Conservation (phyloP, 2,888 invertebrate genomes). For the Pilophorus perplexus region DNA sequence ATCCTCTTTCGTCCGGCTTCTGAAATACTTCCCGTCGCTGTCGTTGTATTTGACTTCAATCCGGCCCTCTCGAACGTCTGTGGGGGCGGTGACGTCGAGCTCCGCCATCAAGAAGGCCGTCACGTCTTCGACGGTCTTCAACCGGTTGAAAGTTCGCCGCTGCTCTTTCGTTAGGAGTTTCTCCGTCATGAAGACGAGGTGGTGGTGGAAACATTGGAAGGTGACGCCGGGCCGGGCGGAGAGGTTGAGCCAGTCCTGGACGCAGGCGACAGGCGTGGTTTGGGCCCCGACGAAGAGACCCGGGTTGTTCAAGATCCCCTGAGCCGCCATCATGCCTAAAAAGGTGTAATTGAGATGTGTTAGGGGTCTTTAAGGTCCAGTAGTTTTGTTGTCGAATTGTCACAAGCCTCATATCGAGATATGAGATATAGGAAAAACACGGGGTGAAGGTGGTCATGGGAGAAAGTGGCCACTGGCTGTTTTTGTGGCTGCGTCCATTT, state of each 20-base stretch:
- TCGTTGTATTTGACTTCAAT: slow-evolving; percentile 18
- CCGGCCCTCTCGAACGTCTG: not conserved
- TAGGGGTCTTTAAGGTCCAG: too few relatives aligned
- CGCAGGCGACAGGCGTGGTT: slow-evolving; percentile 70
- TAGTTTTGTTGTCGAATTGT: too few relatives aligned
- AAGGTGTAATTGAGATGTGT: slow-evolving; percentile 16
- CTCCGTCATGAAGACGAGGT: slow-evolving; percentile 93
- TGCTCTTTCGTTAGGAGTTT: slow-evolving; percentile 70
- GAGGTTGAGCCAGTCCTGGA: slow-evolving; percentile 73
- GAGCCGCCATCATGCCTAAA: slow-evolving; percentile 84
- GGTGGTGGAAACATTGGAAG: slow-evolving; percentile 90
- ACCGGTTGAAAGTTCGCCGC: slow-evolving; percentile 73
- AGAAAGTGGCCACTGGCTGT: too few relatives aligned
- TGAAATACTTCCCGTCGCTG: slow-evolving; percentile 42
- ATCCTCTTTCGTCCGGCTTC: slow-evolving; percentile 34
- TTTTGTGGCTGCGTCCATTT: too few relatives aligned
- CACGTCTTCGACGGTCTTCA: slow-evolving; percentile 67
- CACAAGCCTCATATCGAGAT: too few relatives aligned
- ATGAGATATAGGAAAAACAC: too few relatives aligned
- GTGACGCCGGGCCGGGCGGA: slow-evolving; percentile 57
- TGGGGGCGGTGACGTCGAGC: slow-evolving; percentile 54
- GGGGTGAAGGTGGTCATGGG: too few relatives aligned
- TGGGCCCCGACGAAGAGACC: slow-evolving; percentile 74
- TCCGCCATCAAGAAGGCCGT: slow-evolving; percentile 66
- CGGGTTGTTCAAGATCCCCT: slow-evolving; percentile 87